These are phyloP conservation scores for Hydrotaea diabolus DNA, from an alignment of 2,888 invertebrate species.

Conservation along the genomic window DNA sequence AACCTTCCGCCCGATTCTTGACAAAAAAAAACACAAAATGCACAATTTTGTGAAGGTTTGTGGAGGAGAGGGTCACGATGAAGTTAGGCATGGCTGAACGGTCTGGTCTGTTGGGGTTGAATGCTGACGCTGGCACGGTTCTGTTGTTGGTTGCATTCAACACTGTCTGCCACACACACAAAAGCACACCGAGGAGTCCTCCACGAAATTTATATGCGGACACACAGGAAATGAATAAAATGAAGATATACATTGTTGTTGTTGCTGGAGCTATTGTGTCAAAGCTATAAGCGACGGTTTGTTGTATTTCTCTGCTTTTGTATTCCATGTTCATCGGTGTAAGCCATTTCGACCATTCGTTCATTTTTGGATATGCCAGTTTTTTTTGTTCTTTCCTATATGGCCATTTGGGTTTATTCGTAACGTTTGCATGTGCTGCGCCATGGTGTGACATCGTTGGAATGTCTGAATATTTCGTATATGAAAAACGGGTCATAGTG, in stretches of 20 bases:
- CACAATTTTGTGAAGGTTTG: background rate
- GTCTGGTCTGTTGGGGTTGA: background rate
- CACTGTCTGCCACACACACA: constrained; percentile 55
- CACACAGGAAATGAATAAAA: constrained; percentile 63
- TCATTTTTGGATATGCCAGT: background rate
- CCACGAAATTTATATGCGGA: constrained; percentile 60
- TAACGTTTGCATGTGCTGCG: background rate
- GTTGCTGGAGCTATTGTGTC: no score
- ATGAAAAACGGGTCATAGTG: constrained; percentile 52
- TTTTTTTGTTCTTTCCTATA: constrained; percentile 16
- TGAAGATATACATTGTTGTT: constrained; percentile 49
- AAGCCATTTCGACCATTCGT: constrained; percentile 1
- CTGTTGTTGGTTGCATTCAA: constrained; percentile 50
- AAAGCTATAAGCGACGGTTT: constrained; percentile 3
- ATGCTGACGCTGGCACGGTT: background rate
- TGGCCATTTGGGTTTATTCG: constrained; percentile 31
- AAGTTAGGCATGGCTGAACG: background rate
- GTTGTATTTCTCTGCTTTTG: background rate
- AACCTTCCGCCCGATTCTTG: background rate
- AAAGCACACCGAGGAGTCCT: background rate
- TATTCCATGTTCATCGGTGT: constrained; percentile 2
- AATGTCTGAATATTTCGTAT: background rate
- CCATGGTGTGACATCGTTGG: constrained; percentile 13
- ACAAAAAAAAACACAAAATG: no score
- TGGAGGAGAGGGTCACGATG: background rate